phyloP scores from a whole-genome alignment of 64 coral and sea anemone genomes.

The Dendrophyllia cribrosa region DNA sequence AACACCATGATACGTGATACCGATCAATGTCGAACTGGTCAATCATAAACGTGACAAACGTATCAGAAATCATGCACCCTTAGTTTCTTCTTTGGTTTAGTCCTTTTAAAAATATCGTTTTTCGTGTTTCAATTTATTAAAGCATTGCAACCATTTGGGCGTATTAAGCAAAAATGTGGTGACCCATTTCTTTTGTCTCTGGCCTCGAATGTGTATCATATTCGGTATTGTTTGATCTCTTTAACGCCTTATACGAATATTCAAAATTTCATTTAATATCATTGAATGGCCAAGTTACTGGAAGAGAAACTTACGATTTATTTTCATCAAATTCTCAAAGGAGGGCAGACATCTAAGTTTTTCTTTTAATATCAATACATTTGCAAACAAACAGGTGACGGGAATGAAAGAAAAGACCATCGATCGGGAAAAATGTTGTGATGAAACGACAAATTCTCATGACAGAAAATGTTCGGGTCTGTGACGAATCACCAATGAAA shows the following conservation, averaged over 20 bases:
- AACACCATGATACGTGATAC: conserved; percentile 22
- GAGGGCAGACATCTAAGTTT: not conserved
- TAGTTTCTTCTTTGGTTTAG: not conserved
- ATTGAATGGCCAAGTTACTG: too few species aligned
- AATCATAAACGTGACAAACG: not conserved
- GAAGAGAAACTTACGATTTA: too few species aligned
- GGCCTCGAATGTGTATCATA: not conserved
- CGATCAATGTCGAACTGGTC: not conserved
- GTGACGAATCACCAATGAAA: too few species aligned
- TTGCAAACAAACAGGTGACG: not conserved
- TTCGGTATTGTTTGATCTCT: not conserved
- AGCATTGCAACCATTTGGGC: too few species aligned
- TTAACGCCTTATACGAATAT: not conserved
- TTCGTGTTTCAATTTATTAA: not conserved
- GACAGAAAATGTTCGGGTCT: too few species aligned
- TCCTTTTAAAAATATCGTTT: not conserved
- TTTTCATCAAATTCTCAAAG: too few species aligned
- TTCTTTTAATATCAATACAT: not conserved
- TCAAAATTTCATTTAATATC: too few species aligned
- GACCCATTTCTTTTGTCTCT: too few species aligned
- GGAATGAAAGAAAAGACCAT: not conserved
- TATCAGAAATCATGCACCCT: not conserved
- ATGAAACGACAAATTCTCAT: too few species aligned
- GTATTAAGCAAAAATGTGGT: too few species aligned
- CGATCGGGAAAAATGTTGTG: too few species aligned